Percentiles rank a stretch among this genome's conserved stretches.
Evolutionary conservation across 1,140 invertebrate genomes (phyloP).

Genomic region (Heliothis virescens): DNA sequence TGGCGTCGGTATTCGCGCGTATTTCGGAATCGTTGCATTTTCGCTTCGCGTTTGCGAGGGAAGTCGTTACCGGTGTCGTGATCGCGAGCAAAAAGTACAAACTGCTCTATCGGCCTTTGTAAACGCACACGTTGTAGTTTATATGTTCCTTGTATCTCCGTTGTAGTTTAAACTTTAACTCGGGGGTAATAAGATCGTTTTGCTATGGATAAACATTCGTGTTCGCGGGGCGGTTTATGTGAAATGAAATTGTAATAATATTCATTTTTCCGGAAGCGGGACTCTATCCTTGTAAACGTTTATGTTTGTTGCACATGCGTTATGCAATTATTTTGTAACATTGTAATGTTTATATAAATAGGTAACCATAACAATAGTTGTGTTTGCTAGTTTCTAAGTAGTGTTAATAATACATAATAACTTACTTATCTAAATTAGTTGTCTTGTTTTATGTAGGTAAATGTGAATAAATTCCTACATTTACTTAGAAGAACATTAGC

Average conservation of each 20-base stretch:
- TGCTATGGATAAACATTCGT: constrained; percentile 42
- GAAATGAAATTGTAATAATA: constrained; percentile 57
- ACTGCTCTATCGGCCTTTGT: constrained; percentile 65
- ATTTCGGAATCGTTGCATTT: constrained; percentile 74
- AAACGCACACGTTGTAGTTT: constrained; percentile 56
- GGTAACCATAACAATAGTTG: not conserved
- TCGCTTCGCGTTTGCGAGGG: constrained; percentile 67
- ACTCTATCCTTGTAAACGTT: constrained; percentile 34
- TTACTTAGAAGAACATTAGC: not conserved
- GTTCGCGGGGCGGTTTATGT: constrained; percentile 44
- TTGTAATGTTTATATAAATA: constrained; percentile 28
- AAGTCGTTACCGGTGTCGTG: constrained; percentile 76
- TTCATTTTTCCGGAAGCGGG: constrained; percentile 55
- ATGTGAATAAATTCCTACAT: not conserved
- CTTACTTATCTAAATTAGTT: not conserved
- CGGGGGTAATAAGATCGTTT: constrained; percentile 41
- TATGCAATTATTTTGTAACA: constrained; percentile 33
- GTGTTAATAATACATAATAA: not conserved
- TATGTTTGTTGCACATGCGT: constrained; percentile 26
- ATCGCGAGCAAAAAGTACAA: constrained; percentile 69
- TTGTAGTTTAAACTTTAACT: constrained; percentile 56
- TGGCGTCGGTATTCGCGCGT: constrained; percentile 64
- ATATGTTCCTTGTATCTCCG: constrained; percentile 24
- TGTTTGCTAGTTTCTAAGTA: not conserved
- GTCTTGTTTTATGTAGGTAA: not conserved